Conservation (phyloP, 2,888 invertebrate species). For the Palloptera scutellata region DNA sequence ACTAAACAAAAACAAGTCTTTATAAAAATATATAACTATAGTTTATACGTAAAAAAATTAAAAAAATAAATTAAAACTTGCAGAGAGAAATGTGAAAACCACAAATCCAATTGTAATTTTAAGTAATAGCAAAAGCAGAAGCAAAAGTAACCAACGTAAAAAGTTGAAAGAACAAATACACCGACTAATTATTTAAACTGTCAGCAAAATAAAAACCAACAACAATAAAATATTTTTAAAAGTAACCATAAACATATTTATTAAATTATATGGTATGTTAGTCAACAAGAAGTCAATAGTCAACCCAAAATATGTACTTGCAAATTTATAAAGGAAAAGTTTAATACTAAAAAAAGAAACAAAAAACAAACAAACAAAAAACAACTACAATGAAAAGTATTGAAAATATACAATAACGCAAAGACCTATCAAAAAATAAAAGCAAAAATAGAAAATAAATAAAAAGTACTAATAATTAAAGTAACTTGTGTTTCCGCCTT, state of each 20-base stretch:
- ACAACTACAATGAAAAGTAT: constrained; percentile 32
- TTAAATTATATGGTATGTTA: constrained; percentile 19
- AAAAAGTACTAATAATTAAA: constrained; percentile 11
- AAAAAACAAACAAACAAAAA: constrained; percentile 30
- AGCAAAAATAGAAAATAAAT: constrained; percentile 13
- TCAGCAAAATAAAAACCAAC: constrained; percentile 20
- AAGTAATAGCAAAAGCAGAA: constrained; percentile 14
- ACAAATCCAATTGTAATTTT: constrained; percentile 18
- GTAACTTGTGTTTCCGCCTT: constrained; percentile 41
- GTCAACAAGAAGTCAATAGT: constrained; percentile 17
- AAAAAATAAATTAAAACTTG: constrained; percentile 24
- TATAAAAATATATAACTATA: constrained; percentile 33
- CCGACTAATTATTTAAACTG: constrained; percentile 30
- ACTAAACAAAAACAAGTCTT: neutral
- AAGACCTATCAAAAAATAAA: constrained; percentile 22
- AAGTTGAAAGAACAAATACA: constrained; percentile 23
- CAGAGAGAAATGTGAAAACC: constrained; percentile 3
- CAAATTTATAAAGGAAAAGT: neutral
- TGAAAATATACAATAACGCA: constrained; percentile 18
- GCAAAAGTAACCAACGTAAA: constrained; percentile 18
- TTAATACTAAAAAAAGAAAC: neutral
- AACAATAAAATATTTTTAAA: constrained; percentile 24
- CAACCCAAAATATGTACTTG: constrained; percentile 11
- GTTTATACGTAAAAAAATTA: constrained; percentile 28
- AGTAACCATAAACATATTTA: constrained; percentile 23